Conservation (phyloP, 2,888 invertebrate species). For the Clepsis dumicolana region DNA sequence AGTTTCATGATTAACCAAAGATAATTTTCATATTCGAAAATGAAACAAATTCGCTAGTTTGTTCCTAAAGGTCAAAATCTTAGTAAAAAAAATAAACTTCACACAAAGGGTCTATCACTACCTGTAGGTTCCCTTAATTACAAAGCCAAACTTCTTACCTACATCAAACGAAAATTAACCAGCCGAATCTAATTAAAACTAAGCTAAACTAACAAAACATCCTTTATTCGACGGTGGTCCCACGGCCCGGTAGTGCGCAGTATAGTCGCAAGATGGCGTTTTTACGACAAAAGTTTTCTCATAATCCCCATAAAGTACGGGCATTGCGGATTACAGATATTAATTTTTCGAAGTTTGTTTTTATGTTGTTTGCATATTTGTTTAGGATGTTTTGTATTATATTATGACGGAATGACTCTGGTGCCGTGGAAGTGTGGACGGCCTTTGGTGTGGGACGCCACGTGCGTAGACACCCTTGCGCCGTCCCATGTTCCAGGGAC, state of each 20-base stretch:
- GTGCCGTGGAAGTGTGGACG: no score
- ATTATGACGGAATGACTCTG: no score
- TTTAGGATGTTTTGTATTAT: not conserved
- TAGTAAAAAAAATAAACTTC: not conserved
- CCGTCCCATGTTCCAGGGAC: no score
- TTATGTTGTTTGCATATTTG: not conserved
- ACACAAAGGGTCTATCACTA: not conserved
- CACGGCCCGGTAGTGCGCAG: conserved; percentile 1
- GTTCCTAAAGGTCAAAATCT: no score
- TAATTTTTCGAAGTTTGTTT: not conserved
- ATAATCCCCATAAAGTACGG: conserved; percentile 41
- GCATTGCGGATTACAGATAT: conserved; percentile 27
- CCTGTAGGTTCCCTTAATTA: not conserved
- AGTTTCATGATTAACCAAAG: no score
- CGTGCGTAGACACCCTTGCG: no score
- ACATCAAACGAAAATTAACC: conserved; percentile 4
- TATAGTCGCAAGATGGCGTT: conserved; percentile 40
- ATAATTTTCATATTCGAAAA: no score
- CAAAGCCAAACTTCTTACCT: conserved; percentile 1
- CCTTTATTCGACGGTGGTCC: not conserved
- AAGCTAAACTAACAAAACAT: conserved; percentile 8
- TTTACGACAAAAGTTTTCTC: conserved; percentile 45
- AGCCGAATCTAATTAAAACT: conserved; percentile 15
- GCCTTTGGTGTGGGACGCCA: no score
- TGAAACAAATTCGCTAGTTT: no score